Conservation (phyloP, 2,888 invertebrate species). For the Erebia palarica region DNA sequence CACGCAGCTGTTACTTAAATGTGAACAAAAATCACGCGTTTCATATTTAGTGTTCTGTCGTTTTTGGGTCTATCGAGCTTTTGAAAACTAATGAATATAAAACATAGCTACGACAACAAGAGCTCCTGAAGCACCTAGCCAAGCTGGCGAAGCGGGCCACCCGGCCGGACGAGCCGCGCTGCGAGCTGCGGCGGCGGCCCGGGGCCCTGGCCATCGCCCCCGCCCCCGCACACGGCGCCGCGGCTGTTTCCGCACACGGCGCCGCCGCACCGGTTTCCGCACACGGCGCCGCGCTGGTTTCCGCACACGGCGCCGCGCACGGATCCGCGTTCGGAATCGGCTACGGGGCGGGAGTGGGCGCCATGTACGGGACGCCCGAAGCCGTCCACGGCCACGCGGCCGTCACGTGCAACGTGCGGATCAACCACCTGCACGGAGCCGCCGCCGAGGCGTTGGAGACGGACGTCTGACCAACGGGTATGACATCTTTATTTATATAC, state of each 20-base stretch:
- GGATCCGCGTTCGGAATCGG: slow-evolving; percentile 41
- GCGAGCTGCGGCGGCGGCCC: slow-evolving; percentile 13
- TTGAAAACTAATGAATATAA: background rate
- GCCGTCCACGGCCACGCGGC: slow-evolving; percentile 16
- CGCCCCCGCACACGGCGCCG: background rate
- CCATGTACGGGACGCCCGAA: background rate
- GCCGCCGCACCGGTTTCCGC: background rate
- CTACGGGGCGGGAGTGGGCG: slow-evolving; percentile 12
- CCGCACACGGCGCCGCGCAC: background rate
- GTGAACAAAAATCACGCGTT: too few species aligned
- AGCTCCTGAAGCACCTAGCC: slow-evolving; percentile 61
- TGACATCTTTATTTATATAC: slow-evolving; percentile 40
- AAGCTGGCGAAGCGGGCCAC: slow-evolving; percentile 48
- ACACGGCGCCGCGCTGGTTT: background rate
- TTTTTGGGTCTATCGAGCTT: background rate
- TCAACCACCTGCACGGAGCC: slow-evolving; percentile 83
- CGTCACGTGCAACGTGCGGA: slow-evolving; percentile 70
- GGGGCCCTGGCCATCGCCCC: slow-evolving; percentile 10
- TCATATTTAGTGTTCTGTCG: background rate
- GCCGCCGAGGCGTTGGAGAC: slow-evolving; percentile 95
- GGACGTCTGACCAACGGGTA: slow-evolving; percentile 97
- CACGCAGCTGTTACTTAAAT: too few species aligned
- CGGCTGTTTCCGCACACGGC: too few species aligned
- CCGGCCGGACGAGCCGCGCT: slow-evolving; percentile 16
- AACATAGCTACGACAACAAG: slow-evolving; percentile 62